Percentiles rank a stretch among this genome's conserved stretches.
Conservation (phyloP, 2,888 invertebrate genomes). For the Drosophila pseudotalamancana region DNA sequence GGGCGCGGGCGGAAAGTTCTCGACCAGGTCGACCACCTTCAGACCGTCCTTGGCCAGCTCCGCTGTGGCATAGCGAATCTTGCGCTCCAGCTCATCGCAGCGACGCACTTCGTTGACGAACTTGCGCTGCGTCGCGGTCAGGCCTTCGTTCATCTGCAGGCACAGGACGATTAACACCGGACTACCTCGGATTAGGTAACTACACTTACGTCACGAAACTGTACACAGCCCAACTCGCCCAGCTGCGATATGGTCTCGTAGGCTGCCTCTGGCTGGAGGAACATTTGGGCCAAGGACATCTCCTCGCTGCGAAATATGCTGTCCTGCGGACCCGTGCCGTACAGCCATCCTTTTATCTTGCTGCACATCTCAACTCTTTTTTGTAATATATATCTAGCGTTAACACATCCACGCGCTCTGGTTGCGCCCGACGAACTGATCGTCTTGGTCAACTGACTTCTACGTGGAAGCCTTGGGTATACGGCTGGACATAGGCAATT, state of each 20-base stretch:
- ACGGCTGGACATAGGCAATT: conserved; percentile 11
- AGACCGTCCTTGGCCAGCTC: conserved; percentile 91
- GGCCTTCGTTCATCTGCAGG: conserved; percentile 89
- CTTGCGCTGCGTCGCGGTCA: conserved; percentile 92
- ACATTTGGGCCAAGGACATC: conserved; percentile 96
- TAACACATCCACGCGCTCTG: conserved; percentile 33
- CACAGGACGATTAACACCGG: background rate
- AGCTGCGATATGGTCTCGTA: conserved; percentile 96
- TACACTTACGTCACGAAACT: conserved; percentile 95
- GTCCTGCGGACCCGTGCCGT: conserved; percentile 84
- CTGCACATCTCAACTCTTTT: conserved; percentile 17
- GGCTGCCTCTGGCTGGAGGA: conserved; percentile 97
- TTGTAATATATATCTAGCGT: conserved; percentile 18
- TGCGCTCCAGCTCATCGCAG: conserved; percentile 93
- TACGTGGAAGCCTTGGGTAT: conserved; percentile 28
- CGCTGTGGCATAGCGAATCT: conserved; percentile 90
- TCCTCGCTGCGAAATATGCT: conserved; percentile 94
- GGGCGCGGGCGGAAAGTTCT: conserved; percentile 88
- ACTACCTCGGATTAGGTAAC: background rate
- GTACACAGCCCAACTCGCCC: conserved; percentile 96
- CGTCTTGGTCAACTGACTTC: conserved; percentile 64
- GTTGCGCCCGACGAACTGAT: conserved; percentile 62
- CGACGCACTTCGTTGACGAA: conserved; percentile 92
- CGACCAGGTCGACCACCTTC: conserved; percentile 88
- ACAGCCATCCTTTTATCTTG: conserved; percentile 47